Evolutionary conservation across 2,113 vertebrate species (phyloP).

Genomic region (Neomonachus schauinslandi): DNA sequence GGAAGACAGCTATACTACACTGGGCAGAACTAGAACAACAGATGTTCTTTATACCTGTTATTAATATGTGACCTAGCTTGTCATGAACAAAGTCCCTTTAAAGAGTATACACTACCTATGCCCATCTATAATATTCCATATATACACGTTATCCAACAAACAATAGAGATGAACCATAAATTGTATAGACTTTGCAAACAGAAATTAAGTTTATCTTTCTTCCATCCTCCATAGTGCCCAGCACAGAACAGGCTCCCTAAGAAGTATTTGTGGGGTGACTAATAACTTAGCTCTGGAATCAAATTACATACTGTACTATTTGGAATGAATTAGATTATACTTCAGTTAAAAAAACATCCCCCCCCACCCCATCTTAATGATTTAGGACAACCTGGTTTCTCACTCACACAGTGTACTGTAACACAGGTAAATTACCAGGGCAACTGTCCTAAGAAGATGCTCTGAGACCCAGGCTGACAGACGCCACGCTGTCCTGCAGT

Average conservation of each 20-base stretch:
- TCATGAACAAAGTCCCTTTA: not conserved
- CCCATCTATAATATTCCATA: not conserved
- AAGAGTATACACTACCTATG: not conserved
- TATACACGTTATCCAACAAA: not conserved
- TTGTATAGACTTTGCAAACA: not conserved
- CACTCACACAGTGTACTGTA: not conserved
- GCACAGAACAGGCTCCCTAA: not conserved
- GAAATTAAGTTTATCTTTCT: not conserved
- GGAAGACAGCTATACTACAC: not conserved
- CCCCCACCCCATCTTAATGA: not conserved
- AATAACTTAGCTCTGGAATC: conserved; percentile 11
- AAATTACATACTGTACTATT: not conserved
- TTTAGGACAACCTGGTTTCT: not conserved
- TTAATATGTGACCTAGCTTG: not conserved
- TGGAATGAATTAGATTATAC: not conserved
- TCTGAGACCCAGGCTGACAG: not conserved
- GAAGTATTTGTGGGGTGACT: not conserved
- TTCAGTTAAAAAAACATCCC: not conserved
- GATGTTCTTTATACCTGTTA: not conserved
- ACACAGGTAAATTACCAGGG: not conserved
- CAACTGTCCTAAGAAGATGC: not conserved
- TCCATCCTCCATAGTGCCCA: not conserved
- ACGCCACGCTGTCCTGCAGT: fast-evolving
- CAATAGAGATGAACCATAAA: not conserved
- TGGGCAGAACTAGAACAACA: not conserved